A percentile compares a stretch with the other conserved stretches of the same genome.
These are phyloP conservation scores for Porites cylindrica DNA, from an alignment of 92 coral and sea anemone species.

Conservation along the genomic window DNA sequence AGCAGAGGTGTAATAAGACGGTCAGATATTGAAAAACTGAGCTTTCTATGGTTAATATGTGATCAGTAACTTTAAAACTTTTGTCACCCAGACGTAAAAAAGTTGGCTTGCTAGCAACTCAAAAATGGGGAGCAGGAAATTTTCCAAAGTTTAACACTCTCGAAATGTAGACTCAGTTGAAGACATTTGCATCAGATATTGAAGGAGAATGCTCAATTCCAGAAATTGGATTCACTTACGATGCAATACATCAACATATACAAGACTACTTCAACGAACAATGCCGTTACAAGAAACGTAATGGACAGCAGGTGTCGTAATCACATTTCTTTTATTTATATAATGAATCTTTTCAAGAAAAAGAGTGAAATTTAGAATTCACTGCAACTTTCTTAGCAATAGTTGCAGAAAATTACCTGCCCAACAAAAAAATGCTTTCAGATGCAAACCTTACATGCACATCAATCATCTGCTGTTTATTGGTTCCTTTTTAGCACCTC, in stretches of 20 bases:
- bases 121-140: constrained; percentile 44
- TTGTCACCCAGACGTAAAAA: background rate
- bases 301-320: constrained; percentile 23
- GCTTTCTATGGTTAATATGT: background rate
- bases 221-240: constrained; percentile 54
- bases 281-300: constrained; percentile 42
- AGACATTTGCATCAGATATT: constrained; percentile 52
- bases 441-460: constrained; percentile 21
- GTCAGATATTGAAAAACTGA: background rate
- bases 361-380: constrained; percentile 9
- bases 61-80: background rate
- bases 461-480: constrained; percentile 17
- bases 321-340: background rate
- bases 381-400: constrained; percentile 15
- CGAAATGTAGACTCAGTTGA: constrained; percentile 30
- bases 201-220: constrained; percentile 46
- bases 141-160: constrained; percentile 56
- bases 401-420: constrained; percentile 39
- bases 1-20: constrained; percentile 7
- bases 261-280: constrained; percentile 55
- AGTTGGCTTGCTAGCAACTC: constrained; percentile 15
- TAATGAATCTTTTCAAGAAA: background rate
- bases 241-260: constrained; percentile 44
- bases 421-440: constrained; percentile 32
- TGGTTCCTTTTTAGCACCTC: background rate